Evolutionary conservation across 2,888 invertebrate species (phyloP), one percentile per base, ranked within the genome.

Genomic region (Cephus spinipes): DNA sequence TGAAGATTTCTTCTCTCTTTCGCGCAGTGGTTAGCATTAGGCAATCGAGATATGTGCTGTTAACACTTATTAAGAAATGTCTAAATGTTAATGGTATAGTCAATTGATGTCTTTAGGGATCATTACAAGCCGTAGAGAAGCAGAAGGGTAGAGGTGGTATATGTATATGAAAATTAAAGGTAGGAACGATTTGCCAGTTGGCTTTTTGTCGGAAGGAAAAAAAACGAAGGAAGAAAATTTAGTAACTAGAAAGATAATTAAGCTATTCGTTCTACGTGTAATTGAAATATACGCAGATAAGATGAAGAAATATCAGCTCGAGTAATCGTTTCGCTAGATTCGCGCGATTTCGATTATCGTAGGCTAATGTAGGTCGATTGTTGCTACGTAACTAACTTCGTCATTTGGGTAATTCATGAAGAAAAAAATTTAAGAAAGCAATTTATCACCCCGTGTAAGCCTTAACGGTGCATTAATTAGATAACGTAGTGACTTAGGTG

Each of bases 401-500:
- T 55, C 40, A 23, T 55, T 55, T 55, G 40, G 23, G 23, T 15
- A 15, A 55, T 6, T 55, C 23, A 23, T 23, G 23, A 23, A 55
- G 40, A 30, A 30, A 55, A 23, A 55, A 6, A 23, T 55, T 55
- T 15, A 23, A 55, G 23, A 55, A 55, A 55, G 40, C 40, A 55
- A 55, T 55, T 55, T 55, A 9, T 55, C 40, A 55, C 30, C 40
- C 23, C 40, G 23, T 55, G 23, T 55, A 55, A 55, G 40, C 40
- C 40, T 71, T 71, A 71, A 71, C 32, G 31, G 71, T 71, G 32
- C 71, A 33, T 71, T 71, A 71, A 31, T 33, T 71, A 71, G 32
- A 11, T 71, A 71, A 31, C 12, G 71, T 71, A 71, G 71, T 12
- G 32, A 71, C 71, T 71, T 71, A 71, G 71, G 11, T 23, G 40